Percentiles rank a stretch among this genome's conserved stretches.
These are phyloP conservation scores for Polypedilum vanderplanki DNA, from an alignment of 1,140 invertebrate genomes.

Conservation along the genomic window DNA sequence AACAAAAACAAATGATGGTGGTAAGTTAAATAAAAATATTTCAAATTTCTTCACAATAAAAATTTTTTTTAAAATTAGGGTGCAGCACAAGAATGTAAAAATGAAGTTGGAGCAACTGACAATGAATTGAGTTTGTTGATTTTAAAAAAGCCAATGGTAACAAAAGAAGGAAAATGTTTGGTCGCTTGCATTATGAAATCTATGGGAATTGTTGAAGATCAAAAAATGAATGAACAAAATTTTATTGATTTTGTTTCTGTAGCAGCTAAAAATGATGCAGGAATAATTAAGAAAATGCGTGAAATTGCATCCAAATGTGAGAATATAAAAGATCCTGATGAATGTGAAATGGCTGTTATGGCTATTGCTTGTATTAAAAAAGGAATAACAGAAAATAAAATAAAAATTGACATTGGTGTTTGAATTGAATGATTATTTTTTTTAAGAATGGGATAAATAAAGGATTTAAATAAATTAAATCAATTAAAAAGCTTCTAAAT, in stretches of 20 bases:
- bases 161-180: background rate
- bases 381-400: background rate
- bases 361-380: background rate
- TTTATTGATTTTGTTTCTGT: background rate
- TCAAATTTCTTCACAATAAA: background rate
- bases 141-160: background rate
- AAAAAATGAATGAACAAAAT: background rate
- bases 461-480: no score
- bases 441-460: no score
- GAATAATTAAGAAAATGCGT: background rate
- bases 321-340: background rate
- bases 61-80: background rate
- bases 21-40: background rate
- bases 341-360: background rate
- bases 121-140: background rate
- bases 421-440: background rate
- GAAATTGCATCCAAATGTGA: background rate
- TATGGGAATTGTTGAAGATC: background rate
- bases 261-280: background rate
- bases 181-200: background rate
- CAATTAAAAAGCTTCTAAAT: no score
- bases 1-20: background rate
- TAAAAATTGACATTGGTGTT: background rate
- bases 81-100: background rate
- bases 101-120: background rate